Percentiles rank a stretch among this genome's conserved stretches.
phyloP scores from a whole-genome alignment of 2,113 vertebrate species.

The Sarotherodon lohbergeri region DNA sequence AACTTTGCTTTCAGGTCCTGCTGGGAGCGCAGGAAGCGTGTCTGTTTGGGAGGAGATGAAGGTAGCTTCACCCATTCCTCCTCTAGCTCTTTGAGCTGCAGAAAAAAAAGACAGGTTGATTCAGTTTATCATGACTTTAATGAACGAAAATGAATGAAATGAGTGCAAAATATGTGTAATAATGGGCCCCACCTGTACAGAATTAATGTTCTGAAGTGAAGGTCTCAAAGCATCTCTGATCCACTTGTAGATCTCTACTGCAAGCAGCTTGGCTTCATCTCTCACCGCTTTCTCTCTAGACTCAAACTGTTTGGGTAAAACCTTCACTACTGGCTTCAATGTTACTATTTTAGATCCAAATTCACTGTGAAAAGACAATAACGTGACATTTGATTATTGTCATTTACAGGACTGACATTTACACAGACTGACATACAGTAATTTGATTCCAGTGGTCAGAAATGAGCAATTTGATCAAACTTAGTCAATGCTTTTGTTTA shows the following conservation, averaged over 20 bases:
- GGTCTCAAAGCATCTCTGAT: slow-evolving; percentile 92
- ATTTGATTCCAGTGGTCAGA: background rate
- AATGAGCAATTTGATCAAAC: background rate
- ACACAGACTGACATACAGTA: background rate
- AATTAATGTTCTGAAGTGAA: slow-evolving; percentile 89
- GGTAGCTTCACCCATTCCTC: slow-evolving; percentile 96
- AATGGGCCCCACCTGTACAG: slow-evolving; percentile 82
- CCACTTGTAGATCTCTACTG: slow-evolving; percentile 94
- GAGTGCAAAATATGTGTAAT: too few relatives aligned
- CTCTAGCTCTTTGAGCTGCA: slow-evolving; percentile 94
- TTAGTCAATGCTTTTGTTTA: background rate
- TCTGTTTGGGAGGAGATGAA: slow-evolving; percentile 81
- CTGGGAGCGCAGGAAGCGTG: slow-evolving; percentile 91
- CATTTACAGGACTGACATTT: background rate
- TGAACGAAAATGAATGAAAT: background rate
- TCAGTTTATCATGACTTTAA: background rate
- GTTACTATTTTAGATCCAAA: slow-evolving; percentile 97
- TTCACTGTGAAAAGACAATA: slow-evolving; percentile 74
- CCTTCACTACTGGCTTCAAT: slow-evolving; percentile 94
- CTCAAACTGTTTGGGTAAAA: slow-evolving; percentile 95
- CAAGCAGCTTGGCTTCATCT: slow-evolving; percentile 92
- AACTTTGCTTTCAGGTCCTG: slow-evolving; percentile 94
- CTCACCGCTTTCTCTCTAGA: slow-evolving; percentile 96
- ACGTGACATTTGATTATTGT: background rate
- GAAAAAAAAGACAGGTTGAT: background rate